Conservation (phyloP, 2,888 invertebrate genomes). For the Balanococcus diminutus region DNA sequence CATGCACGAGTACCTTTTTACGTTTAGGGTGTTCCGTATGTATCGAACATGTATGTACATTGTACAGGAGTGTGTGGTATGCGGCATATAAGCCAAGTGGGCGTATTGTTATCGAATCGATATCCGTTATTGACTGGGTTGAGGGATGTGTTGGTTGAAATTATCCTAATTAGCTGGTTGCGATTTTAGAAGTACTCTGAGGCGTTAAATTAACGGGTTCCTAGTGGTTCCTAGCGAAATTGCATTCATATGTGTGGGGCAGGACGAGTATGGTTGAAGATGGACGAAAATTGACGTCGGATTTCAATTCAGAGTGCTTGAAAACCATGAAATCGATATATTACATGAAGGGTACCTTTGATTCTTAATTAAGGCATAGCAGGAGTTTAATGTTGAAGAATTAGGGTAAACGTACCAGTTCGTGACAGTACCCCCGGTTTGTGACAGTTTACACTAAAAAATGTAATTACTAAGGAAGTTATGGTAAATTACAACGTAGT, state of each 20-base stretch:
- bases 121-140: background rate
- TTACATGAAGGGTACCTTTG: background rate
- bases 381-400: no score
- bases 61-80: background rate
- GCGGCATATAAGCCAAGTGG: background rate
- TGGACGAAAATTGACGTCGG: background rate
- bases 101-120: slow-evolving; percentile 1
- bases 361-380: no score
- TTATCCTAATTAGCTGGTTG: background rate
- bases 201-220: background rate
- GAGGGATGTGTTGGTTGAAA: background rate
- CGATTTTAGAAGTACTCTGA: background rate
- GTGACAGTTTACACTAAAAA: no score
- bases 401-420: no score
- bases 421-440: no score
- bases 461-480: no score
- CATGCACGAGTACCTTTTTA: background rate
- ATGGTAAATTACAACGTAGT: no score
- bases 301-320: background rate
- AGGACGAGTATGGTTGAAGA: background rate
- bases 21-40: background rate
- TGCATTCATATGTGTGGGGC: background rate
- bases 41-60: background rate
- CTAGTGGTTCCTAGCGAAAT: background rate
- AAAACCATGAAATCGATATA: background rate